These are phyloP conservation scores for Steinernema scapterisci DNA, from an alignment of 2,888 invertebrate species.

Conservation along the genomic window DNA sequence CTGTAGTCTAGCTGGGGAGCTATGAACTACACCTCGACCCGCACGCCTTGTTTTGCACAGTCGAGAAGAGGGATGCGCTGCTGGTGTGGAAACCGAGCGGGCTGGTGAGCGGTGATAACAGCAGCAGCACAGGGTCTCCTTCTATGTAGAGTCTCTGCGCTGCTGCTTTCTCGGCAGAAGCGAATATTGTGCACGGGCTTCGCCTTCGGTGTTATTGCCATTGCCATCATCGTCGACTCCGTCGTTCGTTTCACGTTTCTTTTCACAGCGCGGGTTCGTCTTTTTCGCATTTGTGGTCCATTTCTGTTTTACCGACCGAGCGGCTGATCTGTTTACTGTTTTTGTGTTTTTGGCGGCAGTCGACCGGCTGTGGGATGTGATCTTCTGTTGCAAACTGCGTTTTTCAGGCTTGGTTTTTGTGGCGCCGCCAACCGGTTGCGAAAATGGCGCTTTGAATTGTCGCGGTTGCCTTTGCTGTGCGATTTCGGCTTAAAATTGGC, in stretches of 20 bases:
- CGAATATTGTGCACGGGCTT: no score
- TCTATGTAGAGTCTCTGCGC: no score
- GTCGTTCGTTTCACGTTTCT: not conserved
- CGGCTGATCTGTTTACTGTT: not conserved
- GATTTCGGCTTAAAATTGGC: not conserved
- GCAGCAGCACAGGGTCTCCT: no score
- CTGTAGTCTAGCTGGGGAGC: no score
- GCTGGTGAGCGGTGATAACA: no score
- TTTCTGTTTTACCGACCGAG: not conserved
- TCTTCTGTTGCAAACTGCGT: not conserved
- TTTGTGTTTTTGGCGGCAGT: not conserved
- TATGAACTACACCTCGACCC: no score
- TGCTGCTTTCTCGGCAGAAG: no score
- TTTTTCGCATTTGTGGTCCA: not conserved
- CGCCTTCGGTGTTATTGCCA: no score
- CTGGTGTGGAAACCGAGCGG: no score
- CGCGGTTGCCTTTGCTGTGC: not conserved
- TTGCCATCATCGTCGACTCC: not conserved
- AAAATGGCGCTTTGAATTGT: not conserved
- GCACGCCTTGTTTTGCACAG: no score
- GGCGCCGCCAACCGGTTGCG: not conserved
- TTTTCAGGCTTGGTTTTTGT: not conserved
- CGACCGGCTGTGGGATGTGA: not conserved
- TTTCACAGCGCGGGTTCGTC: not conserved
- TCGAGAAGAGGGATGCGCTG: no score